Evolutionary conservation across 2,888 invertebrate species (phyloP).

Genomic region (Zele albiditarsus): DNA sequence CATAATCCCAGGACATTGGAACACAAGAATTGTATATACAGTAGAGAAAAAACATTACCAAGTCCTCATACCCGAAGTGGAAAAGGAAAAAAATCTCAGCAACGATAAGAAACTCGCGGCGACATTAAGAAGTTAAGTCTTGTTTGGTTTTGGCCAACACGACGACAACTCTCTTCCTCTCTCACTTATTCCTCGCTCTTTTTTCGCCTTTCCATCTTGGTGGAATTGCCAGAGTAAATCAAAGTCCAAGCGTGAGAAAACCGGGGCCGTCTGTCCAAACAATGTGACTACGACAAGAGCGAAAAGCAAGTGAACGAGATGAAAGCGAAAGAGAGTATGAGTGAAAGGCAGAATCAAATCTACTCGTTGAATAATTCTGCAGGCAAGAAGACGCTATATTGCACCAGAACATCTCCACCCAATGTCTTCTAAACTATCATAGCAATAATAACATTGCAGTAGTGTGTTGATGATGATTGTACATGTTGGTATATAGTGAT

Average conservation of each 20-base stretch:
- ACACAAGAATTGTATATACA: neutral
- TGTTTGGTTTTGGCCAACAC: slow-evolving; percentile 8
- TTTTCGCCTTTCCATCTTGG: slow-evolving; percentile 3
- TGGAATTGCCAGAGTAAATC: slow-evolving; percentile 36
- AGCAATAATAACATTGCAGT: neutral
- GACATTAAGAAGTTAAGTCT: slow-evolving; percentile 33
- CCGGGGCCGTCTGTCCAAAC: neutral
- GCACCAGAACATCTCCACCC: neutral
- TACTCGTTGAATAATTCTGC: neutral
- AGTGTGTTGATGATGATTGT: neutral
- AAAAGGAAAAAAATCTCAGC: neutral
- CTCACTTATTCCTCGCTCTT: neutral
- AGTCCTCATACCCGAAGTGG: slow-evolving; percentile 10
- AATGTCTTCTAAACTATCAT: neutral
- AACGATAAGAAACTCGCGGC: neutral
- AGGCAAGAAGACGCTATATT: neutral
- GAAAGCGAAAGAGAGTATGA: neutral
- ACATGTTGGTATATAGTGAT: neutral
- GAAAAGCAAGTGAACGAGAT: neutral
- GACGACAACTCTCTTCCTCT: neutral
- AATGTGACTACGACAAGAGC: slow-evolving; percentile 9
- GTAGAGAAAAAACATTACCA: slow-evolving; percentile 6
- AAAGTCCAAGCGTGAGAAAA: slow-evolving; percentile 26
- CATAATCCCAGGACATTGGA: neutral
- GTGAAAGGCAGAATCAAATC: neutral